phyloP scores from a whole-genome alignment of 2,797 vertebrate genomes.

The Microctenopoma lineatum region DNA sequence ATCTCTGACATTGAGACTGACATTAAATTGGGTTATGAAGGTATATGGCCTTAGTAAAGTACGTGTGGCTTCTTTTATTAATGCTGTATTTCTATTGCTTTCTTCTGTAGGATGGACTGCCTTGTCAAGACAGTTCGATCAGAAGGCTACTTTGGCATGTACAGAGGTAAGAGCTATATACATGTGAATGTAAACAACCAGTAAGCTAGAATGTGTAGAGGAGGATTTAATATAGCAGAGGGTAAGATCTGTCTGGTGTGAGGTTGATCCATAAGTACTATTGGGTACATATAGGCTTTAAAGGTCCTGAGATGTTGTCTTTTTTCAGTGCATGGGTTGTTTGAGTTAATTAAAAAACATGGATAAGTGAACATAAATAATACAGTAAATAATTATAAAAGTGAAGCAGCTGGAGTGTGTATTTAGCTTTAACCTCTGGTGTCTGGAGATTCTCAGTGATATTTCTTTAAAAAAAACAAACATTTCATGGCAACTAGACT shows the following conservation, averaged over 20 bases:
- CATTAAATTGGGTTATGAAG: not conserved
- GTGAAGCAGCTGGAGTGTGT: slow-evolving; percentile 21
- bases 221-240: slow-evolving; percentile 22
- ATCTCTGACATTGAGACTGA: not conserved
- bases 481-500: not conserved
- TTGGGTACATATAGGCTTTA: slow-evolving; percentile 2
- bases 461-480: not conserved
- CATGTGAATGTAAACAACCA: slow-evolving; percentile 33
- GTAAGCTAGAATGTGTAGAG: slow-evolving; percentile 15
- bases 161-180: slow-evolving; percentile 86
- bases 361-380: not conserved
- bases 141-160: slow-evolving; percentile 91
- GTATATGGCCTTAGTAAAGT: not conserved
- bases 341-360: slow-evolving; percentile 21
- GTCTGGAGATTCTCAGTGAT: not conserved
- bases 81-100: not conserved
- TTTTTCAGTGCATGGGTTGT: slow-evolving; percentile 42
- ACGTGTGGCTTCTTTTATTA: too few relatives aligned
- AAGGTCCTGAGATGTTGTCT: slow-evolving; percentile 8
- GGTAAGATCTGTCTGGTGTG: slow-evolving; percentile 24
- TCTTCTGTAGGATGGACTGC: slow-evolving; percentile 86
- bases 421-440: slow-evolving; percentile 15
- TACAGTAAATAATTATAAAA: not conserved
- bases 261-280: slow-evolving; percentile 19
- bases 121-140: slow-evolving; percentile 88